Evolutionary conservation across 2,113 vertebrate species (phyloP), one percentile per base, ranked within the genome.

Genomic region (Zapus hudsonius): DNA sequence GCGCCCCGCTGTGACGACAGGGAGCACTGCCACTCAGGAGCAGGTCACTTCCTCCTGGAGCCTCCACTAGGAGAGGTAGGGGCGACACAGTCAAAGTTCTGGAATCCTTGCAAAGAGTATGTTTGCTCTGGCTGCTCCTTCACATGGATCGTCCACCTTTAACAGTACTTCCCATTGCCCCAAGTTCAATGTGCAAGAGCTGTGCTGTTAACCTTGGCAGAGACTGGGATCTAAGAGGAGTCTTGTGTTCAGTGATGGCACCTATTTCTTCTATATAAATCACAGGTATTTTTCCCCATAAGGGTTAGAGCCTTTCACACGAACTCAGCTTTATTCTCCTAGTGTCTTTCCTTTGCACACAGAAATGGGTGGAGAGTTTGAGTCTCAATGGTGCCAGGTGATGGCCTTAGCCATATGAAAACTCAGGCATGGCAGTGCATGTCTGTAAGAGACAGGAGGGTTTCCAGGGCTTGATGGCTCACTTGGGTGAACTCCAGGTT

Each of bases 1-100:
- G 92, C n/a, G 75, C 95, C 94, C 36, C 74, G 1, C 67, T 76
- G 95, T 92, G 94, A 94, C 55, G 31, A 5, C 29, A 9, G 2
- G 13, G 33, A 19, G 57, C 42, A 88, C 12, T 91, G 80, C 61
- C 52, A 33, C 20, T 36, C 38, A 2, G 4, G 31, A 40, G 6
- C 4, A 27, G 2, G 9, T 44, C 0, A 0, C 36, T 27, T 63
- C 29, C 44, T 73, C 59, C 16, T 3, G 22, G 70, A 44, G 33
- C 31, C 31, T 89, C 27, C 52, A 7, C 7, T 29, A n/a, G n/a
- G 17, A 27, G 25, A 44, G 59, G 15, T 0, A n/a, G 33, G 20
- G 27, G 29, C 57, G 2, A 80, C 10, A 44, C 25, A 38, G 16
- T 42, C 57, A 70, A 7, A 17, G 12, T 66, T 42, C n/a, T 19